These are phyloP conservation scores for Idaea biselata DNA, from an alignment of 2,888 invertebrate species.

Conservation along the genomic window DNA sequence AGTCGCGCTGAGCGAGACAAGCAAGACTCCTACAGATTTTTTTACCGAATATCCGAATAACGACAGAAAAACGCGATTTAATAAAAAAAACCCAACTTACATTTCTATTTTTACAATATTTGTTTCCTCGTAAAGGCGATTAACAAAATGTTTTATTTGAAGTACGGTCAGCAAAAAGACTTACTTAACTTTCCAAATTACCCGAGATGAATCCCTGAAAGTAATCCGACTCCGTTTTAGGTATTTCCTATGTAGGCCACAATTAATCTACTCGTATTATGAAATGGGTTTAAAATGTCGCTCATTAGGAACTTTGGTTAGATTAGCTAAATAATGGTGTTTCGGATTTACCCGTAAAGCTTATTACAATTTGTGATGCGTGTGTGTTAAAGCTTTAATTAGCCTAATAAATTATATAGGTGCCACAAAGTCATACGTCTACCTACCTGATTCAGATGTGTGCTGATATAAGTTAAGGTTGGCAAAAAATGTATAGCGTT, in stretches of 20 bases:
- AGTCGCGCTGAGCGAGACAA: too few species aligned
- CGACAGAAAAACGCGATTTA: too few species aligned
- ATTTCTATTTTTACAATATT: slow-evolving; percentile 4
- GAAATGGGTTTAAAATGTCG: background rate
- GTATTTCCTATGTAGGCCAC: background rate
- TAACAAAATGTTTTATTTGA: background rate
- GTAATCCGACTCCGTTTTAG: background rate
- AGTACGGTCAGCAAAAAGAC: background rate
- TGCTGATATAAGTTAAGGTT: background rate
- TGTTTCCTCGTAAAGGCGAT: slow-evolving; percentile 2
- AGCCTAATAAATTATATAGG: background rate
- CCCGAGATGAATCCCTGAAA: slow-evolving; percentile 1
- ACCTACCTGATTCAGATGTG: background rate
- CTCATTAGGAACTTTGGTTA: slow-evolving; percentile 1
- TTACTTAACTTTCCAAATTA: background rate
- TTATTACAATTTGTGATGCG: background rate
- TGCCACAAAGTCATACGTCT: background rate
- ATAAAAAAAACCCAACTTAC: background rate
- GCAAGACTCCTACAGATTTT: too few species aligned
- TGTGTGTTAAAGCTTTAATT: slow-evolving; percentile 16
- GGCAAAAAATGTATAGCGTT: background rate
- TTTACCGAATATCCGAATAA: too few species aligned
- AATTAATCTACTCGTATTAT: slow-evolving; percentile 1
- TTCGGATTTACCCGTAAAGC: background rate
- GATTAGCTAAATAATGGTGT: background rate